Conservation (phyloP, 2,113 vertebrate genomes). For the Chlorodrepanis virens region DNA sequence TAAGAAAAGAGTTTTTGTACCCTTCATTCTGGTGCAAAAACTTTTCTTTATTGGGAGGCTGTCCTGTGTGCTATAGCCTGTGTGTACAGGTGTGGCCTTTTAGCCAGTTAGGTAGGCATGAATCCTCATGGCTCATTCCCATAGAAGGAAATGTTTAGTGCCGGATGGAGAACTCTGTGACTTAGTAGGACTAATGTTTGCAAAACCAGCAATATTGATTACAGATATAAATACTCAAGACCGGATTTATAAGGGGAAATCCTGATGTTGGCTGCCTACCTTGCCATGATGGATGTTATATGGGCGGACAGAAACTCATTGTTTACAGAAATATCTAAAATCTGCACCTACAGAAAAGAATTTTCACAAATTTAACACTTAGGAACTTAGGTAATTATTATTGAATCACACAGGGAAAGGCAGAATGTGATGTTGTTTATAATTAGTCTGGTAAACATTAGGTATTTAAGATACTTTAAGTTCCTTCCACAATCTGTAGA, state of each 20-base stretch:
- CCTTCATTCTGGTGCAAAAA: not conserved
- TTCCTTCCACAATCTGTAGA: not conserved
- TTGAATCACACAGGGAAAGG: not conserved
- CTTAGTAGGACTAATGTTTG: not conserved
- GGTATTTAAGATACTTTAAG: not conserved
- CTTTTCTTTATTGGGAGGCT: not conserved
- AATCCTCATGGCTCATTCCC: not conserved
- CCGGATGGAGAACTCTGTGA: not conserved
- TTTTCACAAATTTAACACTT: not conserved
- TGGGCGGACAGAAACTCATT: not conserved
- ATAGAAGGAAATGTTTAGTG: not conserved
- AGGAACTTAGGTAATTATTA: not conserved
- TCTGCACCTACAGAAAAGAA: not conserved
- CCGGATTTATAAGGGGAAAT: not conserved
- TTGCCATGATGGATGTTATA: not conserved
- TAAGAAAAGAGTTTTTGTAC: not conserved
- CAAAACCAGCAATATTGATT: not conserved
- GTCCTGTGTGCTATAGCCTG: not conserved
- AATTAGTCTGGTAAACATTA: not conserved
- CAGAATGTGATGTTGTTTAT: not conserved
- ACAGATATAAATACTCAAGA: not conserved
- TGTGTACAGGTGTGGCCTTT: not conserved
- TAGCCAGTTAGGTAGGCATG: not conserved
- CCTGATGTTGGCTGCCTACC: not conserved
- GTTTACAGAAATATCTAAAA: not conserved